Percentiles rank a stretch among this genome's conserved stretches.
phyloP scores from a whole-genome alignment of 1,140 invertebrate species.

The Thaumetopoea pityocampa region DNA sequence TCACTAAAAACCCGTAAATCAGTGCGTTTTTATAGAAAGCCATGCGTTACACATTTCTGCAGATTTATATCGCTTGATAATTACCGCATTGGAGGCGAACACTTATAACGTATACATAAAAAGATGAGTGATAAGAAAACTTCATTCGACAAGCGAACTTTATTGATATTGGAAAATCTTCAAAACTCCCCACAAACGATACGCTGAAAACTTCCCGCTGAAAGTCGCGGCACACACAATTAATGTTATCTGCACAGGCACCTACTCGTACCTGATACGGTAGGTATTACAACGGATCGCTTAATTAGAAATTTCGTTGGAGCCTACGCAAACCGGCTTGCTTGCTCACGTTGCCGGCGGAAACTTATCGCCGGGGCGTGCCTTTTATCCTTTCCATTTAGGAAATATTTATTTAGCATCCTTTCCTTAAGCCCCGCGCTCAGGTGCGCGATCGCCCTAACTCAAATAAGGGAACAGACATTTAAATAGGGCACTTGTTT shows the following conservation, averaged over 20 bases:
- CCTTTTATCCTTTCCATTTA: slow-evolving; percentile 58
- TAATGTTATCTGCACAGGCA: slow-evolving; percentile 3
- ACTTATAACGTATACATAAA: no score
- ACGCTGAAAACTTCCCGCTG: slow-evolving; percentile 1
- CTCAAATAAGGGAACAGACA: slow-evolving; percentile 54
- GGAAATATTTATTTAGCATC: slow-evolving; percentile 68
- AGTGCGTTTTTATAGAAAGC: no score
- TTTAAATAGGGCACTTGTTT: slow-evolving; percentile 53
- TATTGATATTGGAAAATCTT: slow-evolving; percentile 5
- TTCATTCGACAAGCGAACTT: no score
- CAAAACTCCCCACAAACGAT: slow-evolving; percentile 1
- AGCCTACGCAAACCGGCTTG: slow-evolving; percentile 43
- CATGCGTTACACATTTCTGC: no score
- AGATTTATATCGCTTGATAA: no score
- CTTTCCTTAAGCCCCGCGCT: slow-evolving; percentile 57
- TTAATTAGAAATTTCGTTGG: slow-evolving; percentile 41
- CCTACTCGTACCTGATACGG: slow-evolving; percentile 12
- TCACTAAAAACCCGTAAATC: no score
- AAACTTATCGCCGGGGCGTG: slow-evolving; percentile 56
- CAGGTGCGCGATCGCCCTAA: slow-evolving; percentile 58
- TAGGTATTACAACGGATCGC: slow-evolving; percentile 20
- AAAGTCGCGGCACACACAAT: slow-evolving; percentile 14
- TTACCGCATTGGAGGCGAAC: no score
- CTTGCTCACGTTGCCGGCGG: slow-evolving; percentile 41
- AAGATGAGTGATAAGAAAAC: no score